A percentile compares a stretch with the other conserved stretches of the same genome.
Evolutionary conservation across 2,113 vertebrate genomes (phyloP).

Genomic region (Rousettus leschenaultii): DNA sequence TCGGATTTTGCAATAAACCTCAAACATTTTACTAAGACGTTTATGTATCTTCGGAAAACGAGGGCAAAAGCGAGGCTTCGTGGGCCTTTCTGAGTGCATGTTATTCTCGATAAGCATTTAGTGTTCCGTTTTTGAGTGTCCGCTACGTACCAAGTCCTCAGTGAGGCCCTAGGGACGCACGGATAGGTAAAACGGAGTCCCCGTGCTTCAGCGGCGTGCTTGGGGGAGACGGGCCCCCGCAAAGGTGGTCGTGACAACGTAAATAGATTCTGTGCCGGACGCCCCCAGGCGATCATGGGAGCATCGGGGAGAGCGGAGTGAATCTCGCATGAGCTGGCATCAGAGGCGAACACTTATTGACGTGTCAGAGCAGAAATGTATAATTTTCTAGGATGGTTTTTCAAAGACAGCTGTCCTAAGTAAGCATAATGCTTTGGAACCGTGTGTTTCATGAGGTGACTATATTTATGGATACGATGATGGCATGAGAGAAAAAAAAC

Average conservation of each 20-base stretch:
- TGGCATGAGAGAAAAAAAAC: neutral
- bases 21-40: neutral
- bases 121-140: neutral
- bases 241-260: neutral
- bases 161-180: neutral
- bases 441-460: neutral
- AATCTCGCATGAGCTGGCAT: neutral
- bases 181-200: neutral
- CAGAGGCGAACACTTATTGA: neutral
- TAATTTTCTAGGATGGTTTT: neutral
- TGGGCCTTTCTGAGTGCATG: neutral
- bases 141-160: neutral
- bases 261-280: no score
- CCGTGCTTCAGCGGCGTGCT: neutral
- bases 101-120: neutral
- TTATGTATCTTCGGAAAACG: neutral
- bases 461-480: neutral
- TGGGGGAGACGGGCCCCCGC: neutral
- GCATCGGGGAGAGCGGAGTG: neutral
- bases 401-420: neutral
- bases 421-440: neutral
- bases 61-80: neutral
- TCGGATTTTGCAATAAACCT: conserved; percentile 6
- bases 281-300: neutral
- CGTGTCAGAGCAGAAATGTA: neutral